Base-by-base conservation (phyloP, 2,113 vertebrate genomes). In the Conger conger region DNA sequence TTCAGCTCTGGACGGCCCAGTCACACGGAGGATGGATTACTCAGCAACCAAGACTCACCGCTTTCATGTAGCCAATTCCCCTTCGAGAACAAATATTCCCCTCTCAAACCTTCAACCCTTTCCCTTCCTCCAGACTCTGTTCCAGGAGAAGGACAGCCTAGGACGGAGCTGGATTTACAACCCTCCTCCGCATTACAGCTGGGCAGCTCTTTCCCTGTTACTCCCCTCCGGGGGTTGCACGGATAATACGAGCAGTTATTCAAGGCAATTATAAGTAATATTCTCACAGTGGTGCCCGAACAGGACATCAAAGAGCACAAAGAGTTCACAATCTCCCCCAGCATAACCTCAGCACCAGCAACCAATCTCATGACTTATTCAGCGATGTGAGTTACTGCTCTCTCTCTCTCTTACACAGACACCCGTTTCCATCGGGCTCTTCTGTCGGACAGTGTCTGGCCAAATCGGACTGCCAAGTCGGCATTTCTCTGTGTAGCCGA, bases 181-280 rank as follows among this genome's bases (percentile, higher is more conserved):
- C 27, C 68, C 68, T 11, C 63, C 63, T 4, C n/a, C n/a, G 5
- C n/a, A n/a, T 73, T 33, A 73, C 27, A 30, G 68, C 68, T 23
- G 57, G 57, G 9, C 27, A 63, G 23, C 23, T 63, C 57, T 63
- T 63, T 27, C 68, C 1, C 27, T 73, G n/a, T n/a, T n/a, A 30
- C 68, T 30, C 68, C n/a, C 68, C 68, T 73, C 68, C 68, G 33
- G 68, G n/a, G 27, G 27, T 73, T 73, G 27, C 27, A n/a, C 68
- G 13, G 68, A 73, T 73, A 73, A 73, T 73, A 73, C 63, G 8
- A n/a, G 63, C 63, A 73, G 63, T 73, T 73, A 73, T 73, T 73
- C 27, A 73, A 73, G 2, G 27, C 68, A 73, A 33, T 73, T 73
- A 33, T 30, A 13, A 33, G 68, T 27, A 33, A 73, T 27, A 73